Conservation (phyloP, 2,888 invertebrate species). For the Auanema freiburgensis region DNA sequence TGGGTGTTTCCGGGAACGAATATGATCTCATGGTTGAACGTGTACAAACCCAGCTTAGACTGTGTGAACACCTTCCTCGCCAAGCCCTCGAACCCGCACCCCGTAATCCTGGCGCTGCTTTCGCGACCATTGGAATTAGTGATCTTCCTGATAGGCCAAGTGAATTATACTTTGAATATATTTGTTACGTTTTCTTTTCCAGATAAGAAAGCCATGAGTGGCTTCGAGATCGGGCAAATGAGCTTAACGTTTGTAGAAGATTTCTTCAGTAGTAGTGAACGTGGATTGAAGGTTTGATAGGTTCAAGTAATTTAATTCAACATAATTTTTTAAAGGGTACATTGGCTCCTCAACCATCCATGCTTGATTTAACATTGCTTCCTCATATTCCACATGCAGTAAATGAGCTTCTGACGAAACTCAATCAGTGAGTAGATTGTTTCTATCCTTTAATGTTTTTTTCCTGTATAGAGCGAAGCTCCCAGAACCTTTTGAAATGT, state of each 20-base stretch:
- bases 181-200: constrained; percentile 7
- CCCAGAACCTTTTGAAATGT: constrained; percentile 5
- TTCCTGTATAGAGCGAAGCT: background rate
- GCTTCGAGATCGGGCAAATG: constrained; percentile 41
- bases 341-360: constrained; percentile 8
- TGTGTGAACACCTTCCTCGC: constrained; percentile 30
- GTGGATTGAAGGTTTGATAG: constrained; percentile 2
- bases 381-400: background rate
- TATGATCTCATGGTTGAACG: constrained; percentile 39
- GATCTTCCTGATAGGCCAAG: constrained; percentile 29
- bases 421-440: background rate
- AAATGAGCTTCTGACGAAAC: constrained; percentile 2
- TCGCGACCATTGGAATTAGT: constrained; percentile 32
- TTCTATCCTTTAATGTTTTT: background rate
- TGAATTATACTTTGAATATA: constrained; percentile 5
- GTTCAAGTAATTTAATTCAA: background rate
- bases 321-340: constrained; percentile 1
- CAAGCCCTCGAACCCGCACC: constrained; percentile 35
- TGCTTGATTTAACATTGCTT: constrained; percentile 12
- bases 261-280: constrained; percentile 18
- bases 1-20: constrained; percentile 25
- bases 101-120: constrained; percentile 27
- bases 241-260: constrained; percentile 27
- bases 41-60: constrained; percentile 38
- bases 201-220: constrained; percentile 31